phyloP scores from a whole-genome alignment of 1,140 invertebrate genomes.

The Hycleus phaleratus region DNA sequence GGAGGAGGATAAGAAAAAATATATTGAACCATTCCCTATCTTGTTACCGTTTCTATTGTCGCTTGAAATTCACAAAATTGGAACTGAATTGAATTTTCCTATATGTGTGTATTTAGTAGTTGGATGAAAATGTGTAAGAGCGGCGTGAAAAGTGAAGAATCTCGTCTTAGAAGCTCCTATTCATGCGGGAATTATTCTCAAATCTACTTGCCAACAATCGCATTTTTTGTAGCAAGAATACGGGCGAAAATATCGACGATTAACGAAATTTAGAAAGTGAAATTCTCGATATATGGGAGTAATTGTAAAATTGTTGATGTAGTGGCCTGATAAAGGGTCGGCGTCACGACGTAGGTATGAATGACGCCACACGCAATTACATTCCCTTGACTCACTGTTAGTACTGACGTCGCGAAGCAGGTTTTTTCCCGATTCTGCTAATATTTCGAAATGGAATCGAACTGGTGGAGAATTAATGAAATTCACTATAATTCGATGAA shows the following conservation, averaged over 20 bases:
- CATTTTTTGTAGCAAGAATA: too few relatives aligned
- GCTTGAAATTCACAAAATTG: slow-evolving; percentile 27
- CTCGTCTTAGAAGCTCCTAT: slow-evolving; percentile 6
- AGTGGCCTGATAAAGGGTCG: slow-evolving; percentile 24
- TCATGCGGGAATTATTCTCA: slow-evolving; percentile 2
- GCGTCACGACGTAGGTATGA: slow-evolving; percentile 26
- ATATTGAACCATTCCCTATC: slow-evolving; percentile 1
- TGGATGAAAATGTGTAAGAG: neutral
- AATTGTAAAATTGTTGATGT: slow-evolving; percentile 19
- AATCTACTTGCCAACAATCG: too few relatives aligned
- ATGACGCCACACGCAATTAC: slow-evolving; percentile 35
- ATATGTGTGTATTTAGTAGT: neutral
- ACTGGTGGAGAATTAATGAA: too few relatives aligned
- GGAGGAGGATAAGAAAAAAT: too few relatives aligned
- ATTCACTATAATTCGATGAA: too few relatives aligned
- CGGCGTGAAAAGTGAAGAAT: slow-evolving; percentile 22
- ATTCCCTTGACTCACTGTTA: slow-evolving; percentile 21
- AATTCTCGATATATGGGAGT: slow-evolving; percentile 5
- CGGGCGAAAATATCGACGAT: too few relatives aligned
- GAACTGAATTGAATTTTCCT: slow-evolving; percentile 32
- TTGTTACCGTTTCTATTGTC: slow-evolving; percentile 19
- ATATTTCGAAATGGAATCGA: too few relatives aligned
- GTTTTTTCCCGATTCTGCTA: too few relatives aligned
- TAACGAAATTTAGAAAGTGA: slow-evolving; percentile 1
- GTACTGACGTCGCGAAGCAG: neutral